Conservation (phyloP, 2,113 vertebrate species). For the Ursus arctos region DNA sequence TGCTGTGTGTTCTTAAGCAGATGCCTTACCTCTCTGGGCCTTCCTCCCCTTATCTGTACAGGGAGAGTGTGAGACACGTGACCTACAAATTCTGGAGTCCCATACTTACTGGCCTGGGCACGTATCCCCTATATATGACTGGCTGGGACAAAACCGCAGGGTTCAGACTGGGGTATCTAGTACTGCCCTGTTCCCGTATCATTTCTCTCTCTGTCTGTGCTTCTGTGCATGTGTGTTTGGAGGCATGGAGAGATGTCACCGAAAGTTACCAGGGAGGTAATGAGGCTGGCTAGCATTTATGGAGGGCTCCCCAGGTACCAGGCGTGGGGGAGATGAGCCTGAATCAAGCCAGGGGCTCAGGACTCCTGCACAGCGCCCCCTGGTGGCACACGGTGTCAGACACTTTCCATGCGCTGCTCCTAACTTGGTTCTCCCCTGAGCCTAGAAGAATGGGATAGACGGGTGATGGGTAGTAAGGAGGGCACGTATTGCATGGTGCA, state of each 20-base stretch:
- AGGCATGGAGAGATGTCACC: not conserved
- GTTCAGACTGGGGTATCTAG: not conserved
- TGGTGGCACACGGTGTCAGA: not conserved
- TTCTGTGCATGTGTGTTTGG: not conserved
- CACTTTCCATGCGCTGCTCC: accelerated
- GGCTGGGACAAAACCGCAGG: not conserved
- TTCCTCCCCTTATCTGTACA: not conserved
- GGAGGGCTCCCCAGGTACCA: accelerated
- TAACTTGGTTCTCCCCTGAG: not conserved
- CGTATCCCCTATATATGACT: not conserved
- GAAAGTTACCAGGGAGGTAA: not conserved
- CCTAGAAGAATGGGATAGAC: not conserved
- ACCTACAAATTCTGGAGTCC: not conserved
- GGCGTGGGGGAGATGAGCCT: accelerated
- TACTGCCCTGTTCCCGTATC: accelerated
- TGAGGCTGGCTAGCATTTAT: not conserved
- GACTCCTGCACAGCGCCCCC: not conserved
- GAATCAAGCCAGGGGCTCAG: too few species aligned
- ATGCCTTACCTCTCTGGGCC: not conserved
- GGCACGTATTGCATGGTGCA: too few species aligned
- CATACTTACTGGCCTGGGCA: not conserved
- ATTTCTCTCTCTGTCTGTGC: not conserved
- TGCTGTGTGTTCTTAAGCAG: not conserved
- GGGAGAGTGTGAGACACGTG: not conserved
- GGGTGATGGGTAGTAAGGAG: too few species aligned